A percentile compares a stretch with the other conserved stretches of the same genome.
These are phyloP conservation scores for Caenorhabditis sp. DNA, from an alignment of 2,888 invertebrate species.

Conservation along the genomic window DNA sequence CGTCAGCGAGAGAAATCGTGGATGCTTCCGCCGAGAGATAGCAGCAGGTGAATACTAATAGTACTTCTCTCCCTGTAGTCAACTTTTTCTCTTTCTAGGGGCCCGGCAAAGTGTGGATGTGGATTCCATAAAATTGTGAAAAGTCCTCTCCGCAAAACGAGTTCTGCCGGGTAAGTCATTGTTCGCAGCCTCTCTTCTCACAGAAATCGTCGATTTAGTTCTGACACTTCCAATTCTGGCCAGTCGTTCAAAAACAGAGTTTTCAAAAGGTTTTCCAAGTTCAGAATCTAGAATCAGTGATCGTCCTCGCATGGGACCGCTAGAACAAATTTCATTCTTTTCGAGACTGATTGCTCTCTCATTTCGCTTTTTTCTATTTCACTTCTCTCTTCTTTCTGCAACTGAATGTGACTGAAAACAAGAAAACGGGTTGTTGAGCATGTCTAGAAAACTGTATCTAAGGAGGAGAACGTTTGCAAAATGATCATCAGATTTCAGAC, in stretches of 20 bases:
- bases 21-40: constrained; percentile 77
- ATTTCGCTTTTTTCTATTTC: constrained; percentile 24
- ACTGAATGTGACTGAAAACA: constrained; percentile 13
- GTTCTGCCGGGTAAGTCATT: constrained; percentile 67
- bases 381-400: constrained; percentile 25
- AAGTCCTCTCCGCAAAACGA: constrained; percentile 69
- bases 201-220: constrained; percentile 39
- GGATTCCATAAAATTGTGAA: constrained; percentile 76
- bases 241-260: constrained; percentile 51
- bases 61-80: no score
- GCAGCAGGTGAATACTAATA: constrained; percentile 59
- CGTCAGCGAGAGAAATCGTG: constrained; percentile 77
- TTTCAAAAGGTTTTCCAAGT: constrained; percentile 63
- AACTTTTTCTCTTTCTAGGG: constrained; percentile 42
- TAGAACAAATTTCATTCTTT: neutral
- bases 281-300: constrained; percentile 32
- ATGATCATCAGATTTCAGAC: constrained; percentile 60
- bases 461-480: neutral
- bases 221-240: constrained; percentile 58
- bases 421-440: constrained; percentile 16
- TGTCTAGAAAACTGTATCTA: constrained; percentile 13
- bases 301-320: constrained; percentile 59
- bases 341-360: constrained; percentile 31
- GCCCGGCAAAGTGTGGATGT: constrained; percentile 75
- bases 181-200: constrained; percentile 11